phyloP scores from a whole-genome alignment of 2,888 invertebrate genomes.

The Tinea pellionella region DNA sequence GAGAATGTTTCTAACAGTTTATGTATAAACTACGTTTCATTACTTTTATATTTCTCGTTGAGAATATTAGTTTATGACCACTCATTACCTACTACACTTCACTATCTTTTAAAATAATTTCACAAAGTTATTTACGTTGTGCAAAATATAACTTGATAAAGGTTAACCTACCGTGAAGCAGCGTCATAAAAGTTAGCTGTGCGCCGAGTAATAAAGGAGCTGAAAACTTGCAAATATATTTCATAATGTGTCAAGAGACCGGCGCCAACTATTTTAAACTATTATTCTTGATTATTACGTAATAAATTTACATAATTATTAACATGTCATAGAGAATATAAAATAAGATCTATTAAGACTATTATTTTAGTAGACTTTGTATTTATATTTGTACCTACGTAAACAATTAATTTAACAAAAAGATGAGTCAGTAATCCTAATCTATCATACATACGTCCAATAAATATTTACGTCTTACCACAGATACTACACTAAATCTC shows the following conservation, averaged over 20 bases:
- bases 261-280: slow-evolving; percentile 13
- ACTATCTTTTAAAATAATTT: not conserved
- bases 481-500: slow-evolving; percentile 14
- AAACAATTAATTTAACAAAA: not conserved
- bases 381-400: not conserved
- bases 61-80: no score
- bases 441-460: not conserved
- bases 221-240: slow-evolving; percentile 49
- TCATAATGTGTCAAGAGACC: slow-evolving; percentile 47
- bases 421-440: not conserved
- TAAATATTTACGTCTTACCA: slow-evolving; percentile 6
- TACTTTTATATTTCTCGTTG: not conserved
- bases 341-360: no score
- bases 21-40: not conserved
- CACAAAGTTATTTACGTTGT: not conserved
- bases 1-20: not conserved
- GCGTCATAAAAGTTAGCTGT: slow-evolving; percentile 10
- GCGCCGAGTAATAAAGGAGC: slow-evolving; percentile 41
- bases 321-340: not conserved
- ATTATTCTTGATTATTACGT: not conserved
- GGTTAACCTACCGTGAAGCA: not conserved
- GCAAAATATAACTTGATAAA: not conserved
- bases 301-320: no score
- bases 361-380: no score
- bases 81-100: no score